phyloP scores from a whole-genome alignment of 2,797 vertebrate species.

The Pangasius sanitwongsei region DNA sequence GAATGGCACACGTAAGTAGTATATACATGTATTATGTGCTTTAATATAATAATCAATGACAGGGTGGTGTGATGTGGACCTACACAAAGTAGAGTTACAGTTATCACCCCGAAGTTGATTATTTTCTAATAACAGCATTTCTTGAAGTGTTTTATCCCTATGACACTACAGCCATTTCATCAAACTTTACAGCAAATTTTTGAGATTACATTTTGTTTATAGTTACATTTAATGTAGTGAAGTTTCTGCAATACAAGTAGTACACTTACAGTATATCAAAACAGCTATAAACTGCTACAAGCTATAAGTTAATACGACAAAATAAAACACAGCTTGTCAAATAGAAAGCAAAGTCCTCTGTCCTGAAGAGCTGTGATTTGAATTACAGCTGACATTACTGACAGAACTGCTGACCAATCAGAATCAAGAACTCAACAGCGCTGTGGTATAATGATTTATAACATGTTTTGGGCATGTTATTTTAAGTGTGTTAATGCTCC shows the following conservation, averaged over 20 bases:
- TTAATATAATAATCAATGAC: neutral
- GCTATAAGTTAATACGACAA: no score
- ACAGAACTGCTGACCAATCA: neutral
- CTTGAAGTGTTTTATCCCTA: neutral
- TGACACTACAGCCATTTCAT: neutral
- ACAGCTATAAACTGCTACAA: no score
- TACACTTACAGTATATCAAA: no score
- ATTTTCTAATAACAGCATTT: no score
- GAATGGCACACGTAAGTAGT: slow-evolving; percentile 53
- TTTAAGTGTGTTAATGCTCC: neutral
- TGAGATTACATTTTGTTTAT: neutral
- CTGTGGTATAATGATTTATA: neutral
- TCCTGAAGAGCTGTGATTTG: neutral
- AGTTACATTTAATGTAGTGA: neutral
- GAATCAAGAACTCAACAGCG: neutral
- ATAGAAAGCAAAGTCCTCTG: neutral
- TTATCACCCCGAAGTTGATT: no score
- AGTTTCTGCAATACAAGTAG: neutral
- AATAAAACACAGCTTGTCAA: neutral
- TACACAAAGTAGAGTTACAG: no score
- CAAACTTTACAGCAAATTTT: neutral
- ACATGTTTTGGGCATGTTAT: neutral
- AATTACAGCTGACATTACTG: neutral
- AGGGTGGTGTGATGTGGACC: neutral
- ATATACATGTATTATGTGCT: neutral